A percentile compares a stretch with the other conserved stretches of the same genome.
These are phyloP conservation scores for Rugalucina vietnamica DNA, from an alignment of 2,888 invertebrate genomes.

Conservation along the genomic window DNA sequence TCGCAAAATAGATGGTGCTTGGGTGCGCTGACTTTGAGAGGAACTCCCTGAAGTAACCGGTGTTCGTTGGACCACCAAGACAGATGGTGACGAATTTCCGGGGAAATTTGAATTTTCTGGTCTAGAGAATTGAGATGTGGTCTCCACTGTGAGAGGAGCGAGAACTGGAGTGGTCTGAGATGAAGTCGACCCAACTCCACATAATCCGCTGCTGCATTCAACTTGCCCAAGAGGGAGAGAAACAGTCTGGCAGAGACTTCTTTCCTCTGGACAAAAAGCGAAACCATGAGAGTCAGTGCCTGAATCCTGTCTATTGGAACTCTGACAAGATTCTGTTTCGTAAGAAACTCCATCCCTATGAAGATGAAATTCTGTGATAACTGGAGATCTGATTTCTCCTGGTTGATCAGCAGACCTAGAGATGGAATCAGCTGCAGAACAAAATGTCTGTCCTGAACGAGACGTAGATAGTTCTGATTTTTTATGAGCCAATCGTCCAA, in stretches of 20 bases:
- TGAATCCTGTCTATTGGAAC: neutral
- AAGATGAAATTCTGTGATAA: constrained; percentile 37
- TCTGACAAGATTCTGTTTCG: neutral
- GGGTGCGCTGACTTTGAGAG: neutral
- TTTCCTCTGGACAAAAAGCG: neutral
- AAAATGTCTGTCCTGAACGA: neutral
- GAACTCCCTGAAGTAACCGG: constrained; percentile 5
- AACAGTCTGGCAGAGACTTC: constrained; percentile 16
- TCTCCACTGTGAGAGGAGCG: constrained; percentile 19
- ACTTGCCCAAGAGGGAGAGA: constrained; percentile 12
- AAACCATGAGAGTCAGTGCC: neutral
- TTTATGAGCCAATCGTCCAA: neutral
- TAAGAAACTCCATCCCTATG: constrained; percentile 15
- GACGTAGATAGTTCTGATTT: neutral
- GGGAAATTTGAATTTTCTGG: neutral
- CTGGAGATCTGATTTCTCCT: constrained; percentile 31
- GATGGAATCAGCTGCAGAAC: neutral
- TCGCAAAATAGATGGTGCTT: constrained; percentile 7
- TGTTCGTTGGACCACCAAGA: neutral
- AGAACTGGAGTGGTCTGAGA: constrained; percentile 28
- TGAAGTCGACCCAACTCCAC: constrained; percentile 26
- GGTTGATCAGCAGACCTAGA: constrained; percentile 6
- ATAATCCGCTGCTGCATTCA: constrained; percentile 22
- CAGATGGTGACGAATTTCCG: neutral
- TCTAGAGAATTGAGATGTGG: constrained; percentile 19